Percentiles rank a stretch among this genome's conserved stretches.
These are phyloP conservation scores for Mythimna pallens DNA, from an alignment of 2,888 invertebrate genomes.

Conservation along the genomic window DNA sequence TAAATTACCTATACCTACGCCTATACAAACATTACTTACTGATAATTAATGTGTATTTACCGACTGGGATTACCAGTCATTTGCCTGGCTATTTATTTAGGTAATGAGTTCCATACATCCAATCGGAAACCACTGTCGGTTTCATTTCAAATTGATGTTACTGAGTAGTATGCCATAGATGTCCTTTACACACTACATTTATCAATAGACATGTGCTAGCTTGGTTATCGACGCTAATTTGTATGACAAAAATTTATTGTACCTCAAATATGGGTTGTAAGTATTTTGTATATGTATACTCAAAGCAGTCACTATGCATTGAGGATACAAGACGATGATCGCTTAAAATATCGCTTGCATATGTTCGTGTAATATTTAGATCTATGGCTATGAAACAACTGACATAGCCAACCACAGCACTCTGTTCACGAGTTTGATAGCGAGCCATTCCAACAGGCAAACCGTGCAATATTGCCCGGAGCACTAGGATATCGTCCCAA, in stretches of 20 bases:
- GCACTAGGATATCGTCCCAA: slow-evolving; percentile 76
- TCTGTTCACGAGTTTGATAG: slow-evolving; percentile 76
- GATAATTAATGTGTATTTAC: slow-evolving; percentile 14
- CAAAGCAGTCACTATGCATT: slow-evolving; percentile 2
- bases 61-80: slow-evolving; percentile 10
- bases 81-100: neutral
- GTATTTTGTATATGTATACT: neutral
- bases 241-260: too few species aligned
- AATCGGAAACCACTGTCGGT: slow-evolving; percentile 61
- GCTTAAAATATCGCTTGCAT: slow-evolving; percentile 6
- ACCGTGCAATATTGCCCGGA: slow-evolving; percentile 75
- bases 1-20: neutral
- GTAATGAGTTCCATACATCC: slow-evolving; percentile 17
- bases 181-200: neutral
- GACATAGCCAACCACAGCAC: slow-evolving; percentile 69
- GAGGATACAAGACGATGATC: neutral
- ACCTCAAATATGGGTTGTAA: slow-evolving; percentile 5
- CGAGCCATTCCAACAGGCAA: slow-evolving; percentile 75
- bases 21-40: slow-evolving; percentile 9
- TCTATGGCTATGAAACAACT: slow-evolving; percentile 74
- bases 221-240: neutral
- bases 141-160: slow-evolving; percentile 55
- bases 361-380: slow-evolving; percentile 56
- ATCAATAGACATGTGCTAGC: neutral
- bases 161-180: neutral